phyloP scores from a whole-genome alignment of 2,888 invertebrate species.

The Colostygia pectinataria region DNA sequence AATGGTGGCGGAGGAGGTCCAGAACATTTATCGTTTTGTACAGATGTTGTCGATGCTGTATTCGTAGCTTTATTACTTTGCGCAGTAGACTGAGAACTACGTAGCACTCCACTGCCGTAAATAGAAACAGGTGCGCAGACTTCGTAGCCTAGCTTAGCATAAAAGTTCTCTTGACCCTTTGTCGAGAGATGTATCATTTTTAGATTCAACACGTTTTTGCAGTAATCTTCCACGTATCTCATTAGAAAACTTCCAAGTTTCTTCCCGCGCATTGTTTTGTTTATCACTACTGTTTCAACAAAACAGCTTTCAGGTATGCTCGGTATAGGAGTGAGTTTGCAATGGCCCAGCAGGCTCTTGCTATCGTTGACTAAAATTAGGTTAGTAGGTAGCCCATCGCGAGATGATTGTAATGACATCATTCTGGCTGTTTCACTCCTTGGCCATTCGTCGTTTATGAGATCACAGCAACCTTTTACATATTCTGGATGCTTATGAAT shows the following conservation, averaged over 20 bases:
- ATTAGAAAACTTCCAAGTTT: slow-evolving; percentile 90
- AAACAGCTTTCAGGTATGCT: slow-evolving; percentile 88
- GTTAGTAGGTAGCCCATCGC: slow-evolving; percentile 88
- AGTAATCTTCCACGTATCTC: slow-evolving; percentile 89
- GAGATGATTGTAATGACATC: slow-evolving; percentile 88
- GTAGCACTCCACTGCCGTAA: slow-evolving; percentile 77
- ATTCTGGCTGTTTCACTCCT: slow-evolving; percentile 91
- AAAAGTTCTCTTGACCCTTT: slow-evolving; percentile 89
- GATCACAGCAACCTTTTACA: slow-evolving; percentile 86
- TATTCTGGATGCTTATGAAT: slow-evolving; percentile 89
- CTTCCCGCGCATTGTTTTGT: slow-evolving; percentile 86
- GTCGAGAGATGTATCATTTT: slow-evolving; percentile 87
- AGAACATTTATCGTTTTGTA: slow-evolving; percentile 20
- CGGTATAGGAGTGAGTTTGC: slow-evolving; percentile 89
- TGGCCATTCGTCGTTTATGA: slow-evolving; percentile 95
- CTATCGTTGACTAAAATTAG: slow-evolving; percentile 84
- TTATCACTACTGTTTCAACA: slow-evolving; percentile 92
- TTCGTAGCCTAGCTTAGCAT: slow-evolving; percentile 88
- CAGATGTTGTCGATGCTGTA: slow-evolving; percentile 43
- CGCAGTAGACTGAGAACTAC: slow-evolving; percentile 32
- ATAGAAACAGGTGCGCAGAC: slow-evolving; percentile 87
- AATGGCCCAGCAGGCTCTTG: slow-evolving; percentile 88
- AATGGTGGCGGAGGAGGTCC: slow-evolving; percentile 63
- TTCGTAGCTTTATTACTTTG: slow-evolving; percentile 41
- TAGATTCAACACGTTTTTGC: slow-evolving; percentile 83